Percentiles rank a stretch among this genome's conserved stretches.
These are phyloP conservation scores for Cheirogaleus major DNA, from an alignment of 2,797 vertebrate genomes.

Conservation along the genomic window DNA sequence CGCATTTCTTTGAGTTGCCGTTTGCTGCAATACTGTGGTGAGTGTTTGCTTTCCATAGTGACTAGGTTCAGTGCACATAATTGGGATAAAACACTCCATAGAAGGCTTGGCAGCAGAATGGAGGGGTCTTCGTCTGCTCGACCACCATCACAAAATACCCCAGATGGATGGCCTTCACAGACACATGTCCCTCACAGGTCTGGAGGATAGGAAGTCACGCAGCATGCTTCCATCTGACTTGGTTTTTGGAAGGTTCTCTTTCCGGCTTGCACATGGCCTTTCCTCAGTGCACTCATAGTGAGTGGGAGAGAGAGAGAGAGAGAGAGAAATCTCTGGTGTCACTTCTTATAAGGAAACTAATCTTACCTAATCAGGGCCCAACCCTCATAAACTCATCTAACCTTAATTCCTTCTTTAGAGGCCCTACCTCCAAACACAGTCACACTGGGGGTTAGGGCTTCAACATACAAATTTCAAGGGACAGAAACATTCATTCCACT, in stretches of 20 bases:
- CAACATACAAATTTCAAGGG: not conserved
- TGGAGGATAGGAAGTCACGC: not conserved
- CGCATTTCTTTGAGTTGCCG: not conserved
- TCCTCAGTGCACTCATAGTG: not conserved
- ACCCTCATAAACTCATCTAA: rapidly evolving
- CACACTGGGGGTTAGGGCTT: not conserved
- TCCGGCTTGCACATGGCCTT: not conserved
- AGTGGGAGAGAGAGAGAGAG: too few species aligned
- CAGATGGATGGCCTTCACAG: not conserved
- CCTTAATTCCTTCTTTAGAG: not conserved
- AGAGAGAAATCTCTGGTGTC: too few species aligned
- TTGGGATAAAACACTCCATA: rapidly evolving
- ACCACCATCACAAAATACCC: not conserved
- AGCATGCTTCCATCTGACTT: too few species aligned
- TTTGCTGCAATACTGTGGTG: rapidly evolving
- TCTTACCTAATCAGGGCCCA: not conserved
- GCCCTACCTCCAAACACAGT: not conserved
- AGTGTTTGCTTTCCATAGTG: rapidly evolving
- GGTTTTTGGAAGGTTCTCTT: not conserved
- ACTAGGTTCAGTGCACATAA: rapidly evolving
- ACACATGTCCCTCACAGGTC: not conserved
- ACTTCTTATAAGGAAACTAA: not conserved
- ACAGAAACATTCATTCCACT: not conserved
- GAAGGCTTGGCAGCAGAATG: too few species aligned
- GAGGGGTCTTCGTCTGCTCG: too few species aligned